These are phyloP conservation scores for Spodoptera frugiperda DNA, from an alignment of 1,140 invertebrate species.

Conservation along the genomic window DNA sequence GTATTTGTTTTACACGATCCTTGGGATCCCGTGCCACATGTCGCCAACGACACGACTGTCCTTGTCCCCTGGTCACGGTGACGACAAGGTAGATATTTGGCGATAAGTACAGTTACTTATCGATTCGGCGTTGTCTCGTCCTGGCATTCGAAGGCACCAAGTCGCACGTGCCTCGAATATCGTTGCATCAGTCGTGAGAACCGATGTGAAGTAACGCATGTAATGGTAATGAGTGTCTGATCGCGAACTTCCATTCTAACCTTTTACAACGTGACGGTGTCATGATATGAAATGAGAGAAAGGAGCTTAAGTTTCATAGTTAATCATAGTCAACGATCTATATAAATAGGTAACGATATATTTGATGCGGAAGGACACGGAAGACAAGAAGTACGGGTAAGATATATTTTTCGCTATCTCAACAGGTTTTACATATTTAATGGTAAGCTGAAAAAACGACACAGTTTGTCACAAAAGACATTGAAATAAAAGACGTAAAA, in stretches of 20 bases:
- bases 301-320: no score
- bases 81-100: constrained; percentile 64
- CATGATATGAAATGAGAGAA: constrained; percentile 8
- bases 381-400: no score
- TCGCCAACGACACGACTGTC: constrained; percentile 51
- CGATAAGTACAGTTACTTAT: constrained; percentile 76
- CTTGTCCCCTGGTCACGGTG: constrained; percentile 58
- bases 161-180: constrained; percentile 68
- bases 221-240: constrained; percentile 54
- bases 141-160: constrained; percentile 67
- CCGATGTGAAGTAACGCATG: constrained; percentile 61
- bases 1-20: neutral
- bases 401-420: no score
- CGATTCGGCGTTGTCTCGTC: constrained; percentile 75
- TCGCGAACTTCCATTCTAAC: constrained; percentile 44
- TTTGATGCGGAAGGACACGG: no score
- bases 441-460: no score
- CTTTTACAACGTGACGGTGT: neutral
- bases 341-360: no score
- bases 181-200: constrained; percentile 71
- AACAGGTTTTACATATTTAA: no score
- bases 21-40: neutral
- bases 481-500: no score
- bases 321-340: no score
- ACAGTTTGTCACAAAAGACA: no score